Evolutionary conservation across 2,888 invertebrate genomes (phyloP).

Genomic region (Athetis lepigone): DNA sequence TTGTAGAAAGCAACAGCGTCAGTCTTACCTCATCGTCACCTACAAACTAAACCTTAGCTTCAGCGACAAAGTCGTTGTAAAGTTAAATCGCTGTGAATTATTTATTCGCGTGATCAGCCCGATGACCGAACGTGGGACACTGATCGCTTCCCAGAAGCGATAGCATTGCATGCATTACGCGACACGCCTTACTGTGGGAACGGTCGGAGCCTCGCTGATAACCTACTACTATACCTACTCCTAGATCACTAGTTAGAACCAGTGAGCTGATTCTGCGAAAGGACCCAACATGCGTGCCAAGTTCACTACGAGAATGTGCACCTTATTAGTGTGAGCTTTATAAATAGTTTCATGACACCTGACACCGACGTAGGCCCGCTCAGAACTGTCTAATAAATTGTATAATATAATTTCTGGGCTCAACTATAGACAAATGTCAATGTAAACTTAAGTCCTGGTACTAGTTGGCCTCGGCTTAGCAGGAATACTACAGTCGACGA

Average conservation of each 20-base stretch:
- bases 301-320: not conserved
- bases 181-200: constrained; percentile 50
- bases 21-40: not conserved
- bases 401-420: too few species aligned
- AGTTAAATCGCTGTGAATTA: constrained; percentile 40
- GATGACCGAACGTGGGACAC: constrained; percentile 60
- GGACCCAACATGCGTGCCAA: not conserved
- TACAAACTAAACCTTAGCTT: not conserved
- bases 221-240: not conserved
- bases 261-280: not conserved
- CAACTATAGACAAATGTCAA: too few species aligned
- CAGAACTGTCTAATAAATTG: too few species aligned
- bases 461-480: too few species aligned
- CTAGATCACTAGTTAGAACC: constrained; percentile 5
- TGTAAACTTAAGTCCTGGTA: too few species aligned
- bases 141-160: constrained; percentile 53
- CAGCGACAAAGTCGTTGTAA: constrained; percentile 5
- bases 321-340: not conserved
- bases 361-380: too few species aligned
- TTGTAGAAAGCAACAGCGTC: not conserved
- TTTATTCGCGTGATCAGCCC: constrained; percentile 59
- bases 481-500: too few species aligned
- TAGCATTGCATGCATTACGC: constrained; percentile 40
- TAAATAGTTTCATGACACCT: too few species aligned
- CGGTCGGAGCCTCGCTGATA: constrained; percentile 6